A percentile compares a stretch with the other conserved stretches of the same genome.
Evolutionary conservation across 2,888 invertebrate species (phyloP).

Genomic region (Cerastoderma edule): DNA sequence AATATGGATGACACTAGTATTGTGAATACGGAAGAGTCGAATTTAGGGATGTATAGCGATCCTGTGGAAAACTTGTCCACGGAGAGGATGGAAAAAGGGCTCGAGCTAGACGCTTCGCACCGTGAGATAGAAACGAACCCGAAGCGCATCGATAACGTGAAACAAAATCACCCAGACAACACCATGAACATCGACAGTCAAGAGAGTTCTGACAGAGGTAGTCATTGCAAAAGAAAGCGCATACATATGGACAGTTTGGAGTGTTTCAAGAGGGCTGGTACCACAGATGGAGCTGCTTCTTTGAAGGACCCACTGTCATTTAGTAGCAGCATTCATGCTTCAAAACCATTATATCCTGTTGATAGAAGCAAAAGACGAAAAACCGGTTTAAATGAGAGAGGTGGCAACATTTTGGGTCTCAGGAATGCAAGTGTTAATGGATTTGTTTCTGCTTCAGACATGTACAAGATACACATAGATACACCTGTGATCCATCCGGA

Average conservation of each 20-base stretch:
- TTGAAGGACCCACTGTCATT: not conserved
- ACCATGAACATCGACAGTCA: not conserved
- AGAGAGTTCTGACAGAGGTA: not conserved
- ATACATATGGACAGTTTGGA: constrained; percentile 16
- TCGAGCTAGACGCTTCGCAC: not conserved
- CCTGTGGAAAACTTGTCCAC: not conserved
- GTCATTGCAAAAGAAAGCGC: constrained; percentile 6
- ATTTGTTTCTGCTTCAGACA: constrained; percentile 53
- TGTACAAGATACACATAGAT: constrained; percentile 46
- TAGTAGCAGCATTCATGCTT: constrained; percentile 2
- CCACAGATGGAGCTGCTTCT: constrained; percentile 1
- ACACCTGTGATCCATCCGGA: not conserved
- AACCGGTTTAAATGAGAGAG: not conserved
- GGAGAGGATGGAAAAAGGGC: not conserved
- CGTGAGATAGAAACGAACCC: not conserved
- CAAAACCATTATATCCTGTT: constrained; percentile 27
- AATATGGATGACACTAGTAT: too few relatives aligned
- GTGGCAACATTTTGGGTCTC: not conserved
- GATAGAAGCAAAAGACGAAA: constrained; percentile 31
- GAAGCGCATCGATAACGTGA: not conserved
- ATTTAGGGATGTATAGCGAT: not conserved
- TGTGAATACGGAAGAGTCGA: too few relatives aligned
- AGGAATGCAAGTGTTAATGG: constrained; percentile 23
- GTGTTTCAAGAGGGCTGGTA: constrained; percentile 12
- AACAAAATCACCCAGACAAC: not conserved